Percentiles rank a stretch among this genome's conserved stretches.
phyloP scores from a whole-genome alignment of 2,797 vertebrate genomes.

The Spondyliosoma cantharus region DNA sequence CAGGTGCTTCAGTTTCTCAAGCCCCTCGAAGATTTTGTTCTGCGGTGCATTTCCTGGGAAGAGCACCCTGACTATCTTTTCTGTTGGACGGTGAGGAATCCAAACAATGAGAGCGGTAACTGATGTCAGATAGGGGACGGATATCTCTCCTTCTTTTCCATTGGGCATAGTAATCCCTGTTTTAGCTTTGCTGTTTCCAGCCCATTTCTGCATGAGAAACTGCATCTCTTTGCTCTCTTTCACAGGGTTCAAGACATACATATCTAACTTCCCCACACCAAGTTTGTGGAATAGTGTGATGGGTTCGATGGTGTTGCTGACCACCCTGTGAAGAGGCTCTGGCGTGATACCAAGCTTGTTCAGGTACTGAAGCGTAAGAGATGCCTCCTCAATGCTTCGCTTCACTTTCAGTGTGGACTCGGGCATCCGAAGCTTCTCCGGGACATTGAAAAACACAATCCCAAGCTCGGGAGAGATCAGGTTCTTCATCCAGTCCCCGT shows the following conservation, averaged over 20 bases:
- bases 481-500: slow-evolving; percentile 97
- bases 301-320: slow-evolving; percentile 95
- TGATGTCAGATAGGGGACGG: slow-evolving; percentile 97
- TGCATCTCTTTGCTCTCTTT: slow-evolving; percentile 99
- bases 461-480: slow-evolving; percentile 97
- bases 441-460: slow-evolving; percentile 98
- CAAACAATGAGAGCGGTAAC: slow-evolving; percentile 98
- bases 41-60: slow-evolving; percentile 99
- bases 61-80: slow-evolving; percentile 97
- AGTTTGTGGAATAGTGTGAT: slow-evolving; percentile 98
- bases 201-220: slow-evolving; percentile 99
- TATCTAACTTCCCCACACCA: slow-evolving; percentile 96
- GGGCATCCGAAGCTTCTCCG: slow-evolving; percentile 93
- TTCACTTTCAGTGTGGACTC: slow-evolving; percentile 96
- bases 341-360: slow-evolving; percentile 93
- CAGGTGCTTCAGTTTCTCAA: slow-evolving; percentile 96
- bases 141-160: slow-evolving; percentile 98
- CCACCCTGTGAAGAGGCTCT: slow-evolving; percentile 93
- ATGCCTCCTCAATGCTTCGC: slow-evolving; percentile 97
- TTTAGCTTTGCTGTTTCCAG: slow-evolving; percentile 98
- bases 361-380: slow-evolving; percentile 94
- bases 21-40: slow-evolving; percentile 98
- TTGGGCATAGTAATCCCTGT: slow-evolving; percentile 94
- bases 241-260: slow-evolving; percentile 97
- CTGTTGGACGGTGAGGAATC: slow-evolving; percentile 94